Percentiles rank a stretch among this genome's conserved stretches.
These are phyloP conservation scores for Scaptomyza caliginosa DNA, from an alignment of 2,888 invertebrate genomes.

Conservation along the genomic window DNA sequence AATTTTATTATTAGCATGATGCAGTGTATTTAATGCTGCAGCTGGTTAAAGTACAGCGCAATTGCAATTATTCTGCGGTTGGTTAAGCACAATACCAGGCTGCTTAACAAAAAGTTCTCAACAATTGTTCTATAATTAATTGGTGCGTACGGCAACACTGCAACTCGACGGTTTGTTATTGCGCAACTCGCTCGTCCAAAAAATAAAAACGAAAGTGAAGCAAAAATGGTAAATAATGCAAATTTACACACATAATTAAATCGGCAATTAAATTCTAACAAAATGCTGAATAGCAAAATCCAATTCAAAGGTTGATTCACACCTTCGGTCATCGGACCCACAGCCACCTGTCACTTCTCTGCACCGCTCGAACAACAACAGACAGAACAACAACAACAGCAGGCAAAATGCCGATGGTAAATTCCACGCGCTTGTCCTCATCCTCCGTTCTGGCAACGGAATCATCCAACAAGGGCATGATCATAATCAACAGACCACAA, in stretches of 20 bases:
- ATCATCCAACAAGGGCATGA: conserved; percentile 85
- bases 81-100: neutral
- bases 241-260: conserved; percentile 50
- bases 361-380: conserved; percentile 21
- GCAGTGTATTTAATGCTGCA: conserved; percentile 21
- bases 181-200: conserved; percentile 67
- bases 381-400: conserved; percentile 29
- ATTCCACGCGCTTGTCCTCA: conserved; percentile 59
- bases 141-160: conserved; percentile 42
- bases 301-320: conserved; percentile 77
- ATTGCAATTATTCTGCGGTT: conserved; percentile 11
- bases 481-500: conserved; percentile 90
- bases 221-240: conserved; percentile 69
- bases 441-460: conserved; percentile 82
- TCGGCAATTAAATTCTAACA: conserved; percentile 24
- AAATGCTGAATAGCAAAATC: conserved; percentile 56
- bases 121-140: conserved; percentile 1
- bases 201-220: conserved; percentile 19
- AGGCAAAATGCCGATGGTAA: conserved; percentile 45
- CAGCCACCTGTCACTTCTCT: conserved; percentile 53
- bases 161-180: conserved; percentile 57
- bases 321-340: conserved; percentile 73
- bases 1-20: conserved; percentile 4
- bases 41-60: conserved; percentile 7
- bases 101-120: neutral